Evolutionary conservation across 2,888 invertebrate species (phyloP), one percentile per base, ranked within the genome.

Genomic region (Microctonus aethiopoides): DNA sequence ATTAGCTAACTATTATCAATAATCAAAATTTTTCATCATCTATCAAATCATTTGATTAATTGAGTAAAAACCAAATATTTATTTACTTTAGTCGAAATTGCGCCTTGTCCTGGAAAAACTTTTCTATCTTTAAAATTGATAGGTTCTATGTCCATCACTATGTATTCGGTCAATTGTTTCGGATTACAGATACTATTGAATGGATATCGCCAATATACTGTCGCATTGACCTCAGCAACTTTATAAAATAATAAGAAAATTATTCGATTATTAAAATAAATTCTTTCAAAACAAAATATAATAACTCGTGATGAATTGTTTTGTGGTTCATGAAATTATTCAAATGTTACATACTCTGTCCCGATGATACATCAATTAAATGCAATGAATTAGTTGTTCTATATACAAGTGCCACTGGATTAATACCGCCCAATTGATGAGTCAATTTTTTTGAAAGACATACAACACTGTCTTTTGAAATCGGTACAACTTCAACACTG

Each of bases 391-490:
- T 96, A 0, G 98, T 95, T 0, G 99, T 96, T 84, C 96, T 91
- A 77, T 93, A 90, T 10, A 98, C 94, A 65, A 99, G 88, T 84
- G 96, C 97, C 71, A 99, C 88, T 9, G 96, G 93, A 9, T 93
- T 93, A 78, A 99, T 94, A 70, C 94, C 94, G 1, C 96, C 98
- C 36, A 97, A 87, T 75, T 94, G 94, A 74, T 95, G 94, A 0
- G 95, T 94, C 76, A 97, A 84, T 83, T 94, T 94, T 83, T 93
- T 93, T 0, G 96, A 92, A 2, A 99, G 88, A 83, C 98, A 99
- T 1, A 99, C 93, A 59, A 97, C 89, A 84, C 95, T 95, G 84
- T 97, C 96, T 87, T 98, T 98, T 20, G 98, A 98, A 67, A 99
- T 87, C 0, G 99, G 99, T 0, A 96, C 97, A 79, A 99, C 95